Evolutionary conservation across 2,113 vertebrate genomes (phyloP), one percentile per base, ranked within the genome.

Genomic region (Aspiorhynchus laticeps): DNA sequence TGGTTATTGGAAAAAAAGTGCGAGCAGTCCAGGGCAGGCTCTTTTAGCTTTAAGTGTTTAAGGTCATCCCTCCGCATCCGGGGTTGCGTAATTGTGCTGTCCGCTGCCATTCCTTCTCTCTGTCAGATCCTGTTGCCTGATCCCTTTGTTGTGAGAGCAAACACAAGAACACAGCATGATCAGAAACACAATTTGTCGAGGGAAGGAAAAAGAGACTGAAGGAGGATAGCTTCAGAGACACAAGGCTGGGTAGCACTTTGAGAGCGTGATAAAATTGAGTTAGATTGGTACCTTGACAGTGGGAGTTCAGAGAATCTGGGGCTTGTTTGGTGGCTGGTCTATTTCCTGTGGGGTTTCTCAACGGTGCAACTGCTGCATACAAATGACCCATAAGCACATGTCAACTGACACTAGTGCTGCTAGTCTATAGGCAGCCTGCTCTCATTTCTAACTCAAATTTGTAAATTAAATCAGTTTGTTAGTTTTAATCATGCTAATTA

Each of bases 271-370:
- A 59, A 84, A 74, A 84, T 74, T 84, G 82, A 84, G 69, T 84
- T 84, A 84, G 82, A 84, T 84, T 74, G 82, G 48, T 84, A 84
- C 82, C 82, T 74, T 84, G 82, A 84, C 82, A 84, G 69, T 84
- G 69, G 82, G 48, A 84, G 46, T 84, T 84, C 46, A 84, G 67
- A 84, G 82, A 84, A 74, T 84, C 67, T 56, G 82, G 48, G 82
- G 67, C 82, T 84, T 84, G 82, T 84, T 84, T 84, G 82, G 69
- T 59, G 82, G 82, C 82, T 84, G 46, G 28, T 84, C 82, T 84
- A 56, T 84, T 74, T 84, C 82, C 82, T 74, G 67, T 74, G 82
- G 82, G 82, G 82, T 84, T 84, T 84, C 63, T 71, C 82, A 74
- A 38, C 14, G 14, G 51, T 41, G 69, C 67, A 74, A 84, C 33